Conservation (phyloP, 2,113 vertebrate genomes). For the Cinclus mexicanus region DNA sequence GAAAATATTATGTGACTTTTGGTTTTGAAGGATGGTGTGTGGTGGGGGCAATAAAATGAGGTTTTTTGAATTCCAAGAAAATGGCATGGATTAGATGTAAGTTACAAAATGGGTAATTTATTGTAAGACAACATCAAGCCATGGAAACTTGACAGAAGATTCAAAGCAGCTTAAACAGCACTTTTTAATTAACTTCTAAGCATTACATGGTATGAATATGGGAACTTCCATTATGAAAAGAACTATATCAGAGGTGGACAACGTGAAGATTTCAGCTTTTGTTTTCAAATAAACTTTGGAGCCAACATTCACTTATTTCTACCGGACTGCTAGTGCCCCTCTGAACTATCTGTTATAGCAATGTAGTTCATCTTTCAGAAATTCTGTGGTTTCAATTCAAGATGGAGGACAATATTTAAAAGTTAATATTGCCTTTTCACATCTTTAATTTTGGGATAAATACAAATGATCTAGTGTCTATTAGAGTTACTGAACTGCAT, state of each 20-base stretch:
- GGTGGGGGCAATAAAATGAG: slow-evolving; percentile 89
- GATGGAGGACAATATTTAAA: slow-evolving; percentile 70
- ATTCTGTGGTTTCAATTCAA: slow-evolving; percentile 71
- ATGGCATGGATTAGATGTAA: slow-evolving; percentile 85
- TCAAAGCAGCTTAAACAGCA: slow-evolving; percentile 86
- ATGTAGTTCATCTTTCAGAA: slow-evolving; percentile 71
- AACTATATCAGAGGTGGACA: slow-evolving; percentile 76
- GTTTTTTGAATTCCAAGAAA: slow-evolving; percentile 89
- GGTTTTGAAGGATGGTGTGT: slow-evolving; percentile 86
- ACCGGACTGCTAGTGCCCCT: slow-evolving; percentile 72
- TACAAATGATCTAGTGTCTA: slow-evolving; percentile 39
- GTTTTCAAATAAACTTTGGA: slow-evolving; percentile 74
- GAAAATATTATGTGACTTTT: slow-evolving; percentile 88
- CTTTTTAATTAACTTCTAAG: slow-evolving; percentile 83
- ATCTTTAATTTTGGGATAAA: slow-evolving; percentile 65
- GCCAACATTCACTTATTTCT: slow-evolving; percentile 71
- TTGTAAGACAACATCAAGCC: slow-evolving; percentile 95
- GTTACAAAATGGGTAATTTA: slow-evolving; percentile 84
- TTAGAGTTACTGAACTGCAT: slow-evolving; percentile 54
- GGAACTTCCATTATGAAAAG: slow-evolving; percentile 75
- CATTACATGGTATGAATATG: slow-evolving; percentile 77
- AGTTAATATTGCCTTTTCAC: slow-evolving; percentile 73
- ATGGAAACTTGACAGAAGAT: slow-evolving; percentile 93
- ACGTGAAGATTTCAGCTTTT: slow-evolving; percentile 74
- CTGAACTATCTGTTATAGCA: slow-evolving; percentile 69